phyloP scores from a whole-genome alignment of 2,113 vertebrate genomes.

The Osmerus eperlanus region DNA sequence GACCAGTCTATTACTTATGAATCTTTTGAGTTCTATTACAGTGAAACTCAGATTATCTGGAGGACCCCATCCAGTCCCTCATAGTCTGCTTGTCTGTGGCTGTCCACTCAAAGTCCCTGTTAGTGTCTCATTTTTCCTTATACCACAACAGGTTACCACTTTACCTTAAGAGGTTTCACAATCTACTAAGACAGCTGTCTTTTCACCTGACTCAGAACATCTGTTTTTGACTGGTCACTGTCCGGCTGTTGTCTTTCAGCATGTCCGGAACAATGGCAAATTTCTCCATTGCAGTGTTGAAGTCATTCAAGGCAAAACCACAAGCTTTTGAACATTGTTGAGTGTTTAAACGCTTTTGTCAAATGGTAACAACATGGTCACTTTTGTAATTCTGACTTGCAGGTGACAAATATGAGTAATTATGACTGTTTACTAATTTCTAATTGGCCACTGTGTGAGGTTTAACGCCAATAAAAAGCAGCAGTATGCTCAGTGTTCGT shows the following conservation, averaged over 20 bases:
- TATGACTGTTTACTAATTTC: not conserved
- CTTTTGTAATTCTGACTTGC: not conserved
- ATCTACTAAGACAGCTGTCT: not conserved
- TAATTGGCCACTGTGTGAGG: slow-evolving; percentile 3
- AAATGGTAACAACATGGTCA: not conserved
- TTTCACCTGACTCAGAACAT: not conserved
- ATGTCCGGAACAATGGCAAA: not conserved
- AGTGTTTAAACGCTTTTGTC: not conserved
- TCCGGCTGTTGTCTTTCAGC: not conserved
- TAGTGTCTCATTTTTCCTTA: too few relatives aligned
- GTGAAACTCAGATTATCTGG: too few relatives aligned
- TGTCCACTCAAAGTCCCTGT: too few relatives aligned
- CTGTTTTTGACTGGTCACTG: not conserved
- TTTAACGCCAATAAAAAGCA: slow-evolving; percentile 3
- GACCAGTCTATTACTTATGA: too few relatives aligned
- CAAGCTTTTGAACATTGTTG: not conserved
- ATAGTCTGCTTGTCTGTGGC: too few relatives aligned
- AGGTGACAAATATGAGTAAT: not conserved
- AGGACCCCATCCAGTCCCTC: too few relatives aligned
- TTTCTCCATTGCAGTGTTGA: not conserved
- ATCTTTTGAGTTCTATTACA: too few relatives aligned
- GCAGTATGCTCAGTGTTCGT: not conserved
- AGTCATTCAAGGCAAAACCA: not conserved
- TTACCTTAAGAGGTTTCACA: not conserved
- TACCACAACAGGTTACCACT: too few relatives aligned